A percentile compares a stretch with the other conserved stretches of the same genome.
These are phyloP conservation scores for Aldabrachelys gigantea DNA, from an alignment of 2,113 vertebrate genomes.

Conservation along the genomic window DNA sequence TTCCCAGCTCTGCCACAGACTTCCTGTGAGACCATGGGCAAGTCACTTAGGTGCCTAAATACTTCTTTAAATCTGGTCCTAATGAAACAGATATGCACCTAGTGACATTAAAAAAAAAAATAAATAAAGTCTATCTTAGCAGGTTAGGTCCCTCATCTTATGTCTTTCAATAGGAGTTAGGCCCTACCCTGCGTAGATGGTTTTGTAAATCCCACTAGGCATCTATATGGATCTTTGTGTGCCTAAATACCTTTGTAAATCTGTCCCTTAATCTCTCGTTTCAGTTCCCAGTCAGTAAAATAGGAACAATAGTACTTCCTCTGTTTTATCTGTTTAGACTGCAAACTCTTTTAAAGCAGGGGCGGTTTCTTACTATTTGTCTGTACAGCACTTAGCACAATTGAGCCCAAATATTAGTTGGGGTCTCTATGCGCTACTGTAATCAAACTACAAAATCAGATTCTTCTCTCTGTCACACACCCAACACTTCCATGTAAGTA, in stretches of 20 bases:
- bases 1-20: background rate
- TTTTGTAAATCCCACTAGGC: too few species aligned
- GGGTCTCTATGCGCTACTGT: too few species aligned
- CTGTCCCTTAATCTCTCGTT: background rate
- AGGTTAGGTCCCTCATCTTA: background rate
- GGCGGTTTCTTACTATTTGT: too few species aligned
- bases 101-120: background rate
- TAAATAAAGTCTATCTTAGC: background rate
- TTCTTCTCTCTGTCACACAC: background rate
- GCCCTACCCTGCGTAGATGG: too few species aligned
- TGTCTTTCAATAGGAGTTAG: too few species aligned
- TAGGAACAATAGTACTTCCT: background rate
- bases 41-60: background rate
- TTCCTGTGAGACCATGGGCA: background rate
- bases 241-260: background rate
- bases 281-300: background rate
- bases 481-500: conserved; percentile 36
- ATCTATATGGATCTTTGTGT: conserved; percentile 1
- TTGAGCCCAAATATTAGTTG: too few species aligned
- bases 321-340: background rate
- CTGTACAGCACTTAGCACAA: too few species aligned
- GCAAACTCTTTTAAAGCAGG: too few species aligned
- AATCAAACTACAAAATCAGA: conserved; percentile 22
- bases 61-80: background rate
- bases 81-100: background rate